Base-by-base conservation (phyloP, 2,113 vertebrate genomes). In the Elgaria multicarinata region DNA sequence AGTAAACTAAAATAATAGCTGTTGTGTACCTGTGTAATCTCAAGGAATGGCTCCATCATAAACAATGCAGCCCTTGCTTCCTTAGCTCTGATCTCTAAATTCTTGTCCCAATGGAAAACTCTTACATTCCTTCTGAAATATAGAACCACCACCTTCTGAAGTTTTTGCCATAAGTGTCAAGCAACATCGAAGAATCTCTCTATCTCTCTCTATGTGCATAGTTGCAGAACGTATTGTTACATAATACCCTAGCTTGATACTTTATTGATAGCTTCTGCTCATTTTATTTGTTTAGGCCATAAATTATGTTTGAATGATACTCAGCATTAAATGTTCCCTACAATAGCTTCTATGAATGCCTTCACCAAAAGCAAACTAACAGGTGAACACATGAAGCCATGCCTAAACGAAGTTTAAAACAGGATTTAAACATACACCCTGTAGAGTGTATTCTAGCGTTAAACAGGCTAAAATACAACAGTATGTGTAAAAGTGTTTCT, bases 371-470 rank as follows among this genome's bases (percentile, higher is more conserved):
- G 22, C 39, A 46, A 77, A 46, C 42, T 26, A 42, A 3, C 10
- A 28, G 22, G 7, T n/a, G n/a, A n/a, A n/a, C n/a, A n/a, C n/a
- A n/a, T n/a, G n/a, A n/a, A n/a, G n/a, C n/a, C n/a, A n/a, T n/a
- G n/a, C n/a, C n/a, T n/a, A n/a, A n/a, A n/a, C n/a, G n/a, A n/a
- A n/a, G n/a, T n/a, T n/a, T n/a, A n/a, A n/a, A n/a, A n/a, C n/a
- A n/a, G 71, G 24, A 44, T 50, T 42, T 0, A 69, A 2, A 1
- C 66, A 88, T 83, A 16, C 0, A 0, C 31, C 0, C 0, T 81
- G 31, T 24, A 67, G 42, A 71, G 14, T 58, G 3, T 0, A 0
- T 4, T 55, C 76, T 12, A 2, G 31, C 55, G 78, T 0, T 0
- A 80, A 90, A 16, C 20, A 55, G 72, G 50, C 55, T 0, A 0